Conservation (phyloP, 2,888 invertebrate species). For the Noctua comes region DNA sequence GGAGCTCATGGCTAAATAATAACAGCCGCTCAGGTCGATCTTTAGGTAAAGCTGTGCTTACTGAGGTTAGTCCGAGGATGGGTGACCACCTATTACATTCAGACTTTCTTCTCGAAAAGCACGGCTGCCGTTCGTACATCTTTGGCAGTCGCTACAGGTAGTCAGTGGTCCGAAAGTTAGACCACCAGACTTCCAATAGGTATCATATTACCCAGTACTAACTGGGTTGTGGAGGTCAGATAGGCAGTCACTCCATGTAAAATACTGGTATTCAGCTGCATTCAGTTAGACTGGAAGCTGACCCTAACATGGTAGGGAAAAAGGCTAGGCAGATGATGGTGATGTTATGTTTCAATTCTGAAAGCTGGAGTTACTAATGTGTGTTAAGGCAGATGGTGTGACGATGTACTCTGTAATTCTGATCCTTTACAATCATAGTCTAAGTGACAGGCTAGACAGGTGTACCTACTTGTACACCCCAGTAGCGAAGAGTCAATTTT, state of each 20-base stretch:
- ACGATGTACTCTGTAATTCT: neutral
- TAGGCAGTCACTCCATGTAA: neutral
- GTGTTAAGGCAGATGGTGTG: neutral
- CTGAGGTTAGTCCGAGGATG: neutral
- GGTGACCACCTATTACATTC: neutral
- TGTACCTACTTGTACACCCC: neutral
- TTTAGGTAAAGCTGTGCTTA: neutral
- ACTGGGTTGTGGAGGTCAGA: neutral
- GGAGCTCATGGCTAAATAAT: neutral
- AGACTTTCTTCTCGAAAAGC: neutral
- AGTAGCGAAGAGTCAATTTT: no score
- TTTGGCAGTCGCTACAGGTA: neutral
- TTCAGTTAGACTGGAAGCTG: neutral
- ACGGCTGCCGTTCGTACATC: neutral
- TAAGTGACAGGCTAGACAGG: neutral
- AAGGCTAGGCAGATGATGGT: neutral
- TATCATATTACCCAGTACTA: neutral
- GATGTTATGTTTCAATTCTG: conserved; percentile 16
- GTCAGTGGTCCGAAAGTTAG: neutral
- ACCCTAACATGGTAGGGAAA: neutral
- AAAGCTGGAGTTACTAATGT: conserved; percentile 2
- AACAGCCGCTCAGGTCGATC: neutral
- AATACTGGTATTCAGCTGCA: neutral
- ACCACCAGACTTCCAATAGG: neutral
- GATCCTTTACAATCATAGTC: neutral